Conservation (phyloP, 2,797 vertebrate genomes). For the Ctenochaetus hawaiiensis region DNA sequence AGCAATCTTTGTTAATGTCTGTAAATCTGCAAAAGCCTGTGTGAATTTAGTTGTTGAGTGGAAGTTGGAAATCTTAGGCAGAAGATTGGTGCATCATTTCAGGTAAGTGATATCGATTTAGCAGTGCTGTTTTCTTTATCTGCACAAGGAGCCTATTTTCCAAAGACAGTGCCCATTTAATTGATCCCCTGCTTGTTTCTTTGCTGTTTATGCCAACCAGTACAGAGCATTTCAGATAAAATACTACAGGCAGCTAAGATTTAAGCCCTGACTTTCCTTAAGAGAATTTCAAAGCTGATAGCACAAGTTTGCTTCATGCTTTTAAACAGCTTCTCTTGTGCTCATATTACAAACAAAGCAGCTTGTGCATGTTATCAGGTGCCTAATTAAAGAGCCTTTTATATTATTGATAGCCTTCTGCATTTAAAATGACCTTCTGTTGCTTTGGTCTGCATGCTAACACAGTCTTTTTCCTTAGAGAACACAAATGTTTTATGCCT, state of each 20-base stretch:
- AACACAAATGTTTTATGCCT: slow-evolving; percentile 42
- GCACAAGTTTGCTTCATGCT: neutral
- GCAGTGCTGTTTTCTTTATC: slow-evolving; percentile 7
- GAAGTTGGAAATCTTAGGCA: neutral
- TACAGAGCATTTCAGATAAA: slow-evolving; percentile 19
- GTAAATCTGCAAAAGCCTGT: slow-evolving; percentile 14
- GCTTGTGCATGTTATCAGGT: slow-evolving; percentile 22
- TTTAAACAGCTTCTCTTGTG: slow-evolving; percentile 33
- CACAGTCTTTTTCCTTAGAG: slow-evolving; percentile 27
- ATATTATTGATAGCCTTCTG: slow-evolving; percentile 51
- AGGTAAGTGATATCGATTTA: slow-evolving; percentile 22
- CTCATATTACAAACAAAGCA: slow-evolving; percentile 3
- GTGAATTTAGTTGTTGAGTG: neutral
- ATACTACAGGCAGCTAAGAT: neutral
- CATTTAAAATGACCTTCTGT: slow-evolving; percentile 44
- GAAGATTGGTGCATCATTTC: slow-evolving; percentile 5
- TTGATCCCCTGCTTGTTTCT: slow-evolving; percentile 21
- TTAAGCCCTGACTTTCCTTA: neutral
- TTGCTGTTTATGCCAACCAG: neutral
- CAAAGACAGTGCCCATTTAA: neutral
- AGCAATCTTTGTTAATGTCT: neutral
- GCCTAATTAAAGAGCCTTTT: slow-evolving; percentile 57
- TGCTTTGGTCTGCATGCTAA: slow-evolving; percentile 37
- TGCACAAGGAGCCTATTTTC: neutral
- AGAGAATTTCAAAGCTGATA: slow-evolving; percentile 11